Evolutionary conservation across 2,888 invertebrate genomes (phyloP).

Genomic region (Drosophila borborema): DNA sequence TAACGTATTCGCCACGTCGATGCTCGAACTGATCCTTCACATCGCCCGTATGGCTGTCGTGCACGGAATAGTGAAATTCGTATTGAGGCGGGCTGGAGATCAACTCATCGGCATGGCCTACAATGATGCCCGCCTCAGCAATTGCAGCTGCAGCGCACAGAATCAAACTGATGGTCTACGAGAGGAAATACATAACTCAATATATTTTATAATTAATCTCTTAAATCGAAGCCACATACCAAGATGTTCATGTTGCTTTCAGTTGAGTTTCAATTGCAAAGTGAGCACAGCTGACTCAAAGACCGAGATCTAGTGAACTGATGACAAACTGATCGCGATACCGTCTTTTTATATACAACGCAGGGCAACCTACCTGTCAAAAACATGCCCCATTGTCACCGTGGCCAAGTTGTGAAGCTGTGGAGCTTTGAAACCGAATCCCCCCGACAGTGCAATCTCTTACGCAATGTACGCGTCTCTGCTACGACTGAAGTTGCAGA

Average conservation of each 20-base stretch:
- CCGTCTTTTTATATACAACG: conserved; percentile 57
- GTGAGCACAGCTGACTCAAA: conserved; percentile 19
- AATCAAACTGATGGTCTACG: conserved; percentile 62
- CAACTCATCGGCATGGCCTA: conserved; percentile 71
- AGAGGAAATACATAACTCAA: background rate
- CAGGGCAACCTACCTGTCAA: conserved; percentile 19
- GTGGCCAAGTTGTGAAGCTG: conserved; percentile 63
- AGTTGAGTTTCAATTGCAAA: conserved; percentile 15
- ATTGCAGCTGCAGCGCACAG: conserved; percentile 43
- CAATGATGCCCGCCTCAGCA: conserved; percentile 63
- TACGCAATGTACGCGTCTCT: conserved; percentile 50
- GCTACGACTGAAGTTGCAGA: conserved; percentile 13
- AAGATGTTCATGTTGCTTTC: conserved; percentile 53
- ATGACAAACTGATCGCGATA: conserved; percentile 38
- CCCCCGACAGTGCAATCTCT: conserved; percentile 37
- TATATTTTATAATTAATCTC: background rate
- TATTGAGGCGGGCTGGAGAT: conserved; percentile 82
- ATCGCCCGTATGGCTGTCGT: conserved; percentile 84
- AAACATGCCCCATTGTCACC: conserved; percentile 62
- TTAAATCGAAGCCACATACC: conserved; percentile 38
- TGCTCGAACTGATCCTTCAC: conserved; percentile 85
- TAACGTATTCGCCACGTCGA: conserved; percentile 84
- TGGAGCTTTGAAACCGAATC: conserved; percentile 56
- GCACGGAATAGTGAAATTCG: conserved; percentile 84
- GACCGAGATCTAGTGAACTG: conserved; percentile 53